Base-by-base conservation (phyloP, 2,888 invertebrate species). In the Nymphalis polychloros region DNA sequence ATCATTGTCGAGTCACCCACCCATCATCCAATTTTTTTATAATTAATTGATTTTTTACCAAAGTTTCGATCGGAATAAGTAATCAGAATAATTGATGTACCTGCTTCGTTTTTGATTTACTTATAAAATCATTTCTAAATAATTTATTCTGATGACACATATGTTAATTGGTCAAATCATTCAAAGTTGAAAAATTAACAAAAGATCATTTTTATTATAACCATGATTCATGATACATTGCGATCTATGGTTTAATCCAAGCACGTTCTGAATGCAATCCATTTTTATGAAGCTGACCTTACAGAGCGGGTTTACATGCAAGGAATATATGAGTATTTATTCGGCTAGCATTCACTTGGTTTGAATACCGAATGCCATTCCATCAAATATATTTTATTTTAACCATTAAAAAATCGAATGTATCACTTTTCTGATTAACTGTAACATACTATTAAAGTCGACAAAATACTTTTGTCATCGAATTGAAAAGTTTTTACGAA, bases 251-350 rank as follows among this genome's bases (percentile, higher is more conserved):
- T 49, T 71, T 74, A 77, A 73, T 76, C 83, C 74, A 75, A 74
- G 78, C 86, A 84, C 82, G 85, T 83, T 74, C 77, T 78, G 27
- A 76, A 77, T 80, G 83, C 82, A 84, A 84, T 87, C 84, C 83
- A 86, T 55, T 87, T 86, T 88, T 86, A 86, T 86, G 83, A 84
- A 85, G 81, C 81, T 75, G 70, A 74, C 74, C 78, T 77, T 75
- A 66, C 69, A 47, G 50, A 59, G 52, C 50, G 50, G 77, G 75
- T 76, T 78, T 78, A 76, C 78, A 79, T 75, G 75, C 71, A 61
- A 70, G 57, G 76, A 77, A 77, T 78, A 76, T 65, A 65, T 52
- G 52, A 75, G 64, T 71, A 70, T 67, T 73, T 73, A 73, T 68
- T 72, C 70, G 53, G 69, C 71, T 70, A 68, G 68, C 59, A 67